These are phyloP conservation scores for Grammomys dolichurus DNA, from an alignment of 2,113 vertebrate genomes.

Conservation along the genomic window DNA sequence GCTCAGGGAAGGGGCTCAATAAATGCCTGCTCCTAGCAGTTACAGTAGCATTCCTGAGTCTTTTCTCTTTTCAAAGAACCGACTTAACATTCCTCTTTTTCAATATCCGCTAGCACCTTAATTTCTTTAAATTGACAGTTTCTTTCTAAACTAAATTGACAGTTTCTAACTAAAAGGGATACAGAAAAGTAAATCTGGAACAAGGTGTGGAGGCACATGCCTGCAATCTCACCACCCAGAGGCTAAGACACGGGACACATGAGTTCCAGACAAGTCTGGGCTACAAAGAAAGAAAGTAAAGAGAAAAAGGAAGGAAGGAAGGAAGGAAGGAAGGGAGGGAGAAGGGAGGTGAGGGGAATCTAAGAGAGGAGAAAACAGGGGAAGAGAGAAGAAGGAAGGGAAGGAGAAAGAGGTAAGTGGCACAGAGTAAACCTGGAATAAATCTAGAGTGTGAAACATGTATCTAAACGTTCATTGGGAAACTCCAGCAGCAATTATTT, in stretches of 20 bases:
- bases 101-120: not conserved
- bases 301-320: no score
- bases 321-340: no score
- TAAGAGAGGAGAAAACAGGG: no score
- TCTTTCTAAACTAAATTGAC: slow-evolving; percentile 35
- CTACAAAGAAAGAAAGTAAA: not conserved
- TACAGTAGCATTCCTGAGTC: not conserved
- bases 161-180: not conserved
- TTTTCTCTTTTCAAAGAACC: slow-evolving; percentile 49
- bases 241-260: no score
- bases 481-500: not conserved
- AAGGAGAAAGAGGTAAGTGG: not conserved
- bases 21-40: slow-evolving; percentile 24
- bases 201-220: no score
- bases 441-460: not conserved
- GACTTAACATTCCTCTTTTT: slow-evolving; percentile 41
- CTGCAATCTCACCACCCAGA: not conserved
- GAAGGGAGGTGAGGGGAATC: no score
- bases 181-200: slow-evolving; percentile 33
- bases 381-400: no score
- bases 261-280: not conserved
- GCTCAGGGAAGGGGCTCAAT: slow-evolving; percentile 31
- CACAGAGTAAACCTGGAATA: not conserved
- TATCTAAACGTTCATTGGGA: slow-evolving; percentile 11
- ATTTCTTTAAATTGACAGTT: slow-evolving; percentile 36